phyloP scores from a whole-genome alignment of 1,140 invertebrate genomes.

The Pogonus chalceus region DNA sequence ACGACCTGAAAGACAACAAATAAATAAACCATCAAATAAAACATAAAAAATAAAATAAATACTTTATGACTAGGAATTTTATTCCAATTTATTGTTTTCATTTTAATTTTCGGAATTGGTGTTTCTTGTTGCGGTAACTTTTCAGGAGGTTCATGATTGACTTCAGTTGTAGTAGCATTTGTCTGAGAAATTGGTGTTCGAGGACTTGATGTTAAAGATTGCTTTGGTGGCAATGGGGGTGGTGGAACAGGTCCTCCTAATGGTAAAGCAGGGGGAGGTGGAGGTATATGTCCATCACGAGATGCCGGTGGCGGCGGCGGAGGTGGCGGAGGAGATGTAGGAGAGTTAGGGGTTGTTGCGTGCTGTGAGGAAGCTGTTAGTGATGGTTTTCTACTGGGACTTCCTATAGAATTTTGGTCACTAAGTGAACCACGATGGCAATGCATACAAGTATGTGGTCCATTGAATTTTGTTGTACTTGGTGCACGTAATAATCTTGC shows the following conservation, averaged over 20 bases:
- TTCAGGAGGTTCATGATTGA: slow-evolving; percentile 18
- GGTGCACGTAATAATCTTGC: slow-evolving; percentile 69
- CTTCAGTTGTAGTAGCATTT: slow-evolving; percentile 30
- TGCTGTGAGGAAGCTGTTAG: slow-evolving; percentile 7
- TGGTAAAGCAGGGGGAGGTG: not conserved
- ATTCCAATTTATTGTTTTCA: slow-evolving; percentile 92
- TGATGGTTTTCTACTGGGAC: slow-evolving; percentile 34
- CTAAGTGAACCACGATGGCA: slow-evolving; percentile 34
- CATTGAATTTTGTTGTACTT: slow-evolving; percentile 33
- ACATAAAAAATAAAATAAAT: slow-evolving; percentile 9
- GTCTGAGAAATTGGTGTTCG: slow-evolving; percentile 31
- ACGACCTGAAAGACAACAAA: slow-evolving; percentile 46
- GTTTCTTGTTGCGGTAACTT: slow-evolving; percentile 75
- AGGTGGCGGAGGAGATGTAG: slow-evolving; percentile 38
- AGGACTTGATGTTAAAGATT: slow-evolving; percentile 27
- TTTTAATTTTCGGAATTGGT: slow-evolving; percentile 80
- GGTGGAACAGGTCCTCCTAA: not conserved
- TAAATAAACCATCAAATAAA: not conserved
- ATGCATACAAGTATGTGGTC: slow-evolving; percentile 8
- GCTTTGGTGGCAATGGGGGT: slow-evolving; percentile 19
- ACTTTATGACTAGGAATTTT: slow-evolving; percentile 83
- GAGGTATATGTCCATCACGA: not conserved
- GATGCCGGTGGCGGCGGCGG: slow-evolving; percentile 33
- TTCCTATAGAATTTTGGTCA: slow-evolving; percentile 33
- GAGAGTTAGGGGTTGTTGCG: slow-evolving; percentile 20